These are phyloP conservation scores for Cheilosia pagana DNA, from an alignment of 2,888 invertebrate species.

Conservation along the genomic window DNA sequence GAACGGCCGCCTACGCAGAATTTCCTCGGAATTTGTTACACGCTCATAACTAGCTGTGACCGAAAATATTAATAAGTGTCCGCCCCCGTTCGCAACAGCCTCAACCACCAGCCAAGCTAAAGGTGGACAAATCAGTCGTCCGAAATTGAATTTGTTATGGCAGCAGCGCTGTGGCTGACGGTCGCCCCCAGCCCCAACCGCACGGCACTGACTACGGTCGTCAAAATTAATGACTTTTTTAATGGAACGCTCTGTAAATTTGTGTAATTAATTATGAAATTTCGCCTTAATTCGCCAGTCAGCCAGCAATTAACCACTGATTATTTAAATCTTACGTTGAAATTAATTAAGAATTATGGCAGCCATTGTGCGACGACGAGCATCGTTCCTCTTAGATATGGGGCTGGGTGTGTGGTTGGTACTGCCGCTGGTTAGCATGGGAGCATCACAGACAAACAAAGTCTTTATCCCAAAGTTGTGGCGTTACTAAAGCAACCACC, in stretches of 20 bases:
- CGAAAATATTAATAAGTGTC: slow-evolving; percentile 29
- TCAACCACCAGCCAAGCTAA: slow-evolving; percentile 25
- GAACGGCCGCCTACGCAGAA: slow-evolving; percentile 39
- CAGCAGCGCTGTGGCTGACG: slow-evolving; percentile 21
- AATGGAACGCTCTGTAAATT: slow-evolving; percentile 66
- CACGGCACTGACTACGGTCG: slow-evolving; percentile 19
- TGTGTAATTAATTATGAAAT: slow-evolving; percentile 73
- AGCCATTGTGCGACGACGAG: slow-evolving; percentile 52
- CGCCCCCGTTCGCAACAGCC: slow-evolving; percentile 51
- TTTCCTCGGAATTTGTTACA: slow-evolving; percentile 10
- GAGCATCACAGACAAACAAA: slow-evolving; percentile 35
- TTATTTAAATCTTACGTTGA: slow-evolving; percentile 69
- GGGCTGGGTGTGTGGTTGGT: slow-evolving; percentile 3
- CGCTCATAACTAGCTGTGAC: not conserved
- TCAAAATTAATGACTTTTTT: slow-evolving; percentile 62
- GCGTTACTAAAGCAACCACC: slow-evolving; percentile 49
- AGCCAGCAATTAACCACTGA: slow-evolving; percentile 72
- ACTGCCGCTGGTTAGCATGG: slow-evolving; percentile 1
- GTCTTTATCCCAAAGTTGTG: slow-evolving; percentile 35
- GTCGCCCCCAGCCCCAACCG: not conserved
- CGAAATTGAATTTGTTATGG: slow-evolving; percentile 33
- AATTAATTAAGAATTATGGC: slow-evolving; percentile 72
- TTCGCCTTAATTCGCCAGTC: slow-evolving; percentile 71
- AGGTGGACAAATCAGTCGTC: slow-evolving; percentile 66
- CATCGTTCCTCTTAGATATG: slow-evolving; percentile 10